Evolutionary conservation across 2,888 invertebrate species (phyloP), one percentile per base, ranked within the genome.

Genomic region (Eristalis pertinax): DNA sequence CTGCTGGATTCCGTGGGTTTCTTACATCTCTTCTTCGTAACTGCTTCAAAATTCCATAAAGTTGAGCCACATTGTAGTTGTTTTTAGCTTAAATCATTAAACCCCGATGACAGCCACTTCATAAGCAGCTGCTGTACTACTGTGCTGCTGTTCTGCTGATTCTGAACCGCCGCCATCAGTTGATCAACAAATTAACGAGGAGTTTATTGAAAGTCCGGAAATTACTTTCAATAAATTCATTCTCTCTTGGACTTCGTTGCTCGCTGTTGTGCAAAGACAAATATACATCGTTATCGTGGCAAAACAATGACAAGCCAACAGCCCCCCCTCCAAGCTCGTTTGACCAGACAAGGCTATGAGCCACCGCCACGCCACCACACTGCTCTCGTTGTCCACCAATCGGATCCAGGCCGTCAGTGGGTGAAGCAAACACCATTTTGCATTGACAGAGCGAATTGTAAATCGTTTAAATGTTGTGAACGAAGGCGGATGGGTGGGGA

Each of bases 391-490:
- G 38, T 38, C 38, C 38, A 38, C 32, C 32, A 32, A 10, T 32
- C 32, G 8, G 10, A 1, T 32, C 10, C 13, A 13, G 13, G 13
- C 38, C 2, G 4, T 38, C 38, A 38, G 13, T 38, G 38, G 38
- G 38, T 38, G 3, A 13, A 19, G 22, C 38, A 65, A 65, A 38
- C 56, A 58, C 24, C 65, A 75, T 75, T 75, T 13, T 67, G 64
- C 50, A 74, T 74, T 35, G n/a, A 76, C n/a, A 62, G 29, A 62
- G 56, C 22, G 24, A 58, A 70, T 70, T 70, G 69, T 64, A 77
- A 77, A 70, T 78, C 64, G 56, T 64, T 78, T 56, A 78, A 64
- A 69, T 58, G 68, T 56, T n/a, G 56, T 63, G 69, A 15, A 43
- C 4, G 15, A 43, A 4, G 38, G 4, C 8, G 4, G 13, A 43